Evolutionary conservation across 2,113 vertebrate species (phyloP), one percentile per base, ranked within the genome.

Genomic region (Rhagologus leucostigma): DNA sequence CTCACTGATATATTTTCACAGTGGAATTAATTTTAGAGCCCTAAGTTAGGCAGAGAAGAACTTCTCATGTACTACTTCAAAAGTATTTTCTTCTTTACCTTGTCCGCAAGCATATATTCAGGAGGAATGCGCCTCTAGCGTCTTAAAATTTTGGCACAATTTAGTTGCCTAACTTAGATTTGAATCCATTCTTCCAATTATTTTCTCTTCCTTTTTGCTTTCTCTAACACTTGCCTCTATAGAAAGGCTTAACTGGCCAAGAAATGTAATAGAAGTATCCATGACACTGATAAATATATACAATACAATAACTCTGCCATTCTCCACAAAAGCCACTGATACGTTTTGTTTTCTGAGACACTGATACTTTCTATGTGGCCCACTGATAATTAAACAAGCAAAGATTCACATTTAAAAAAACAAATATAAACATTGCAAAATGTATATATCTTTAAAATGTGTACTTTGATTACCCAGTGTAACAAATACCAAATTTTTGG

Each of bases 41-140:
- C 3, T 59, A 70, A 67, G 1, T 39, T 41, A 87, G 41, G 11
- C 4, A 80, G n/a, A 46, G 3, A 57, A 76, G 16, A 42, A 35
- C 8, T n/a, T 69, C 8, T 69, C 57, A 12, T 88, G 27, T 56
- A 17, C 7, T 73, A 17, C 16, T 68, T 68, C 44, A 60, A 24
- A 76, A 24, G 4, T 42, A 29, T 71, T 76, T 52, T 90, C 20
- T 44, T 70, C 37, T 76, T 86, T 44, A 39, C 3, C 5, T 86
- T 86, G 7, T 29, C 5, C 15, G 56, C 6, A 52, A 32, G 3
- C 12, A 41, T 52, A 22, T 33, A 39, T 88, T 69, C 29, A 84
- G n/a, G 41, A 69, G 6, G 13, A 85, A 60, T 44, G 2, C 0
- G 0, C 2, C 13, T 10, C 37, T 60, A 77, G 8, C 69, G 69